Evolutionary conservation across 2,888 invertebrate genomes (phyloP), one percentile per base, ranked within the genome.

Genomic region (Oligia strigilis): DNA sequence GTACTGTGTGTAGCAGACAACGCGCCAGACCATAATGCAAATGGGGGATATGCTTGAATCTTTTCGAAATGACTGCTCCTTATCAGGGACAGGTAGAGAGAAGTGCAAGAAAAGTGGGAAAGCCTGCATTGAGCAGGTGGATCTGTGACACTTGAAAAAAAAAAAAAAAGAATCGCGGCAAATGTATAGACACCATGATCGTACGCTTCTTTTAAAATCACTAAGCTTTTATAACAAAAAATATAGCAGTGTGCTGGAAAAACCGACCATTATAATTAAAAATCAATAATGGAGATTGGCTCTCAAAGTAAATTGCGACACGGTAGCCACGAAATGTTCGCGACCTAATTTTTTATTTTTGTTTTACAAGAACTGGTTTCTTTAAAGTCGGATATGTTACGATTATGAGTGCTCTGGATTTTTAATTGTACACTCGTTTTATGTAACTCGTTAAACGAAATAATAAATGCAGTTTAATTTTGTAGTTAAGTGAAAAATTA

Each of bases 361-460:
- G 40, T 81, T 60, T 58, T 64, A 75, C 58, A 81, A 71, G 55
- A 85, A 85, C 83, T 72, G 67, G 81, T 83, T 84, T 46, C 43
- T 52, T 65, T 52, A 49, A 23, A 67, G 13, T 80, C 60, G 8
- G 65, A 36, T 65, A 36, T 69, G 60, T 77, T 84, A 14, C n/a
- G 65, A 49, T 78, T 74, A 55, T 29, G 49, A 69, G 62, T 75
- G 83, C 36, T 81, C 85, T 69, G 83, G 58, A 72, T 85, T 85
- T 11, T 81, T 75, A 81, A 81, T 75, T 75, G 85, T 71, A 81
- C 62, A 81, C 72, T 11, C n/a, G 36, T 64, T 85, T 85, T 80
- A 82, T 80, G 55, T 67, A 80, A 81, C 55, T 67, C 49, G 64
- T 49, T 66, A 82, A 77, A 71, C 8, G 36, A 80, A 71, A 80